These are phyloP conservation scores for Ia io DNA, from an alignment of 2,113 vertebrate genomes.

Conservation along the genomic window DNA sequence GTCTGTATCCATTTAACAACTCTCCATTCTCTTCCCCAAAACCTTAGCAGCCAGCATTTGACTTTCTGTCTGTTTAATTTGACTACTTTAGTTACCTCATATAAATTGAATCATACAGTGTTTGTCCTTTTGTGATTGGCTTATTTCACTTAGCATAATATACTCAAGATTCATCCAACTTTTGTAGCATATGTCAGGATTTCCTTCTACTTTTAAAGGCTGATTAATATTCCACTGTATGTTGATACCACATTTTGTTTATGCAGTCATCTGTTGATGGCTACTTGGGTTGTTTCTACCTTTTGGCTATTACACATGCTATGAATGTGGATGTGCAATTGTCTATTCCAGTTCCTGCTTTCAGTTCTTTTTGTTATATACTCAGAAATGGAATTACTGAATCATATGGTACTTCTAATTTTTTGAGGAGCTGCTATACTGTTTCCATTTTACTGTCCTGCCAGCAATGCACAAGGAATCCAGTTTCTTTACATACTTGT, in stretches of 20 bases:
- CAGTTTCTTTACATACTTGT: neutral
- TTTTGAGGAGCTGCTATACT: neutral
- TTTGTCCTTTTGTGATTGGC: neutral
- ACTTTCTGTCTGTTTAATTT: neutral
- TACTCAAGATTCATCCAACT: neutral
- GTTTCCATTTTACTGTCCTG: neutral
- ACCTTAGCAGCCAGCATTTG: neutral
- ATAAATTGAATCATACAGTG: neutral
- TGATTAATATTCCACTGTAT: neutral
- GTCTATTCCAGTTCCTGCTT: neutral
- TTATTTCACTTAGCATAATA: neutral
- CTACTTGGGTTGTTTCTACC: neutral
- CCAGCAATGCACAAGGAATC: neutral
- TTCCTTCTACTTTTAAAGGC: neutral
- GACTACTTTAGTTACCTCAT: neutral
- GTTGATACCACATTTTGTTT: neutral
- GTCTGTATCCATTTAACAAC: neutral
- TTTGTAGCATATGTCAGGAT: neutral
- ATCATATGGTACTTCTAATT: neutral
- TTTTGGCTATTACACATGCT: neutral
- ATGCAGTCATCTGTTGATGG: neutral
- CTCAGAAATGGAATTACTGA: neutral
- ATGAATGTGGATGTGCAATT: neutral
- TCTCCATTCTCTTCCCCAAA: neutral
- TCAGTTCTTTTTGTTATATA: neutral